These are phyloP conservation scores for Dermatemys mawii DNA, from an alignment of 2,113 vertebrate genomes.

Conservation along the genomic window DNA sequence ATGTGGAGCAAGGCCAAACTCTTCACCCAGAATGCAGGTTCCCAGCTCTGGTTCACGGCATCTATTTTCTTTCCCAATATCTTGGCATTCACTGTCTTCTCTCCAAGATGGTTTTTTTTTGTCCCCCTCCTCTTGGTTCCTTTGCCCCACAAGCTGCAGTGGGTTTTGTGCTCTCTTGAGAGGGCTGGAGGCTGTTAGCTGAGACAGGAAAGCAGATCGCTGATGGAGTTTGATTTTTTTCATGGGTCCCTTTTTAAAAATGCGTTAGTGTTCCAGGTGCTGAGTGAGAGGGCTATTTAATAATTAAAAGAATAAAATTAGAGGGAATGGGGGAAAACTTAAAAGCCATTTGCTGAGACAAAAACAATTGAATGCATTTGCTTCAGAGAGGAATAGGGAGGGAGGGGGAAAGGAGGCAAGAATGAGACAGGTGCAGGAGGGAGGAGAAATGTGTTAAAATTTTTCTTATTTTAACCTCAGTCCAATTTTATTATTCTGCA, in stretches of 20 bases:
- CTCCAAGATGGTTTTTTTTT: background rate
- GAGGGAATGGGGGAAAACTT: slow-evolving; percentile 68
- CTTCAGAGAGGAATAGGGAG: slow-evolving; percentile 19
- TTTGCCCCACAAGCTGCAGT: background rate
- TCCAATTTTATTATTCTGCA: background rate
- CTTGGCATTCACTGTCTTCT: background rate
- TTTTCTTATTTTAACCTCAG: background rate
- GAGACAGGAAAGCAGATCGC: background rate
- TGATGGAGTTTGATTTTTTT: slow-evolving; percentile 71
- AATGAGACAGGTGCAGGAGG: background rate
- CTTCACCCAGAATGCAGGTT: background rate
- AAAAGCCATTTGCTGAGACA: slow-evolving; percentile 74
- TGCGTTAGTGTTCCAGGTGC: slow-evolving; percentile 60
- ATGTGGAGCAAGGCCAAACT: background rate
- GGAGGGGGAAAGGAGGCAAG: background rate
- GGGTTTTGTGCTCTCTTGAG: slow-evolving; percentile 43
- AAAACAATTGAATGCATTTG: slow-evolving; percentile 55
- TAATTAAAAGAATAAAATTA: slow-evolving; percentile 80
- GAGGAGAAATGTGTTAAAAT: background rate
- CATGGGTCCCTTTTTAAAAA: slow-evolving; percentile 47
- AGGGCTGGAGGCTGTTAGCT: slow-evolving; percentile 63
- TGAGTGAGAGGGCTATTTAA: slow-evolving; percentile 70
- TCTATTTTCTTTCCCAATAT: background rate
- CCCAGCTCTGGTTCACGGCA: background rate
- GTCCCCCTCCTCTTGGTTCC: background rate